Evolutionary conservation across 1,140 invertebrate species (phyloP), one percentile per base, ranked within the genome.

Genomic region (Rhyacophila brunnea): DNA sequence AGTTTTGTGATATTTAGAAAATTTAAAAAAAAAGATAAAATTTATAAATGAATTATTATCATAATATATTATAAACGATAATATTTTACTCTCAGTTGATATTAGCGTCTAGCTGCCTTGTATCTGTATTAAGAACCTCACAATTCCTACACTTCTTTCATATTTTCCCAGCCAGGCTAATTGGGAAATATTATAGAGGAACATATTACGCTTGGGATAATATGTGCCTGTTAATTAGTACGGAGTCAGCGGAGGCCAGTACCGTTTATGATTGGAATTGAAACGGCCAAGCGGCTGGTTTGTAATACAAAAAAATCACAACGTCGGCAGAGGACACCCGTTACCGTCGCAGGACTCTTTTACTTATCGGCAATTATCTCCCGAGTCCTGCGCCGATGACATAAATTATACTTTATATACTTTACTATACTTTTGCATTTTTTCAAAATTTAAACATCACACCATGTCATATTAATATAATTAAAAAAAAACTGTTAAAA

Each of bases 201-300:
- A 15, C 42, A 52, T 28, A 28, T 52, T 42, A 14, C 38, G 17
- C 36, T 11, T 35, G 1, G 20, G 38, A 52, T 23, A 44, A 58
- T 59, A 52, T 59, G 40, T 23, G 43, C 49, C 17, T 17, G 53
- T 62, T 62, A 62, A 62, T 62, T 62, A 62, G 60, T 10, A 28
- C 35, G 18, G 35, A 58, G 46, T 58, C 56, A 40, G n/a, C 23
- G 44, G 60, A 52, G 46, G 23, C 3, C 38, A 57, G 49, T 53
- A 48, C 60, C 60, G 57, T n/a, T n/a, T 62, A 53, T 62, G 60
- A 62, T 62, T 36, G 54, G 60, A 62, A 62, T 62, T 62, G 60
- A 62, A 57, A 62, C 53, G 47, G 53, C 42, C 46, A 15, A n/a
- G 3, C 14, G 19, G 44, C 44, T 28, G 23, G 15, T 50, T 20